Evolutionary conservation across 1,140 invertebrate species (phyloP), one percentile per base, ranked within the genome.

Genomic region (Drosophila biarmipes): DNA sequence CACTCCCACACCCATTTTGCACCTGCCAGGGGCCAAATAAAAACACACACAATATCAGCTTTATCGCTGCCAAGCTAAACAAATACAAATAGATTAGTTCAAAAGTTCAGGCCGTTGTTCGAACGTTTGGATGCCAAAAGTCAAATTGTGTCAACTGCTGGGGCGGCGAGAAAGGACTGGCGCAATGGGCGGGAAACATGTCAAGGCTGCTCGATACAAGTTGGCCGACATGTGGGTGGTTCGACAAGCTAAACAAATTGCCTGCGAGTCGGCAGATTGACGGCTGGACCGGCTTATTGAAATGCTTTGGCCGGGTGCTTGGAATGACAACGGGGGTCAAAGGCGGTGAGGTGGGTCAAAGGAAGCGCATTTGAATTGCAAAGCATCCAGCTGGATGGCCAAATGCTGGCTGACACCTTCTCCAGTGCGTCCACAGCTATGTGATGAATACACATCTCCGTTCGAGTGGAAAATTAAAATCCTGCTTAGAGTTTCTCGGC

Each of bases 51-150:
- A 73, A 45, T 42, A 42, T 56, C 54, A 46, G 63, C 57, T 61
- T 80, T 80, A 80, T 85, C 73, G 81, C 46, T 73, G 61, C 77
- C 81, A 87, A 76, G 84, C 82, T 86, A 86, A 82, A 86, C 82
- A 82, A 89, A 89, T 82, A 86, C 82, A 82, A 89, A 89, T 89
- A 89, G 84, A 82, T 86, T 89, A 76, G 84, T 84, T 86, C 82
- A 82, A 89, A 68, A 82, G 84, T 89, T 78, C 82, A 67, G 58
- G 56, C 51, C 53, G 53, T 69, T 48, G 71, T 58, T 59, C 40
- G 29, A 43, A 68, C 57, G 58, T 53, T 66, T 31, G 63, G 54
- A 73, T 74, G 81, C 74, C 84, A 82, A 82, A 82, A 87, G 84
- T 78, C 84, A 89, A 82, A 77, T 66, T 81, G 73, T 85, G 73